Conservation (phyloP, 2,113 vertebrate species). For the Antennarius striatus region DNA sequence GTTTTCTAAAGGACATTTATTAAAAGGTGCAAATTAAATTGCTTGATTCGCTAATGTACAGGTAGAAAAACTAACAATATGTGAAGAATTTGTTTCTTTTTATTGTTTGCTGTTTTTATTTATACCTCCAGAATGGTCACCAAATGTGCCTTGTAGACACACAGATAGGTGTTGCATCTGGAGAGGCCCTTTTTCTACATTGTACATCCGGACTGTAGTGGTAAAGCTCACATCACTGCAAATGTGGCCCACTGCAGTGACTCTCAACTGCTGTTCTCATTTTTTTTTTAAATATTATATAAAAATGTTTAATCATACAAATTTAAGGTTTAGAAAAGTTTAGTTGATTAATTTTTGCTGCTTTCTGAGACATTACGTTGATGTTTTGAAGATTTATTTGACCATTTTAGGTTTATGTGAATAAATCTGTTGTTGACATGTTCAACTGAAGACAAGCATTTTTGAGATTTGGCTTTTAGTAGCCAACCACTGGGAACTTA, state of each 20-base stretch:
- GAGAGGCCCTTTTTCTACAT: slow-evolving; percentile 60
- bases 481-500: slow-evolving; percentile 57
- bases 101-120: slow-evolving; percentile 69
- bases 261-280: slow-evolving; percentile 15
- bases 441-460: slow-evolving; percentile 59
- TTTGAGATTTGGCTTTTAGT: slow-evolving; percentile 42
- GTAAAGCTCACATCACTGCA: slow-evolving; percentile 40
- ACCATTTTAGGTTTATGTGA: slow-evolving; percentile 45
- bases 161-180: slow-evolving; percentile 69
- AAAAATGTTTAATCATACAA: slow-evolving; percentile 33
- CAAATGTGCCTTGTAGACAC: slow-evolving; percentile 79
- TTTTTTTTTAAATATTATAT: slow-evolving; percentile 21
- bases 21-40: slow-evolving; percentile 46
- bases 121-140: slow-evolving; percentile 75
- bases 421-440: slow-evolving; percentile 51
- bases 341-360: slow-evolving; percentile 45
- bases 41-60: slow-evolving; percentile 59
- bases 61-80: slow-evolving; percentile 57
- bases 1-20: slow-evolving; percentile 45
- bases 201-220: slow-evolving; percentile 38
- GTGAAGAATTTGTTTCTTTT: slow-evolving; percentile 45
- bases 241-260: slow-evolving; percentile 18
- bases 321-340: background rate
- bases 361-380: slow-evolving; percentile 57
- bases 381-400: slow-evolving; percentile 45